Evolutionary conservation across 1,140 invertebrate genomes (phyloP).

Genomic region (Sycophila sp.): DNA sequence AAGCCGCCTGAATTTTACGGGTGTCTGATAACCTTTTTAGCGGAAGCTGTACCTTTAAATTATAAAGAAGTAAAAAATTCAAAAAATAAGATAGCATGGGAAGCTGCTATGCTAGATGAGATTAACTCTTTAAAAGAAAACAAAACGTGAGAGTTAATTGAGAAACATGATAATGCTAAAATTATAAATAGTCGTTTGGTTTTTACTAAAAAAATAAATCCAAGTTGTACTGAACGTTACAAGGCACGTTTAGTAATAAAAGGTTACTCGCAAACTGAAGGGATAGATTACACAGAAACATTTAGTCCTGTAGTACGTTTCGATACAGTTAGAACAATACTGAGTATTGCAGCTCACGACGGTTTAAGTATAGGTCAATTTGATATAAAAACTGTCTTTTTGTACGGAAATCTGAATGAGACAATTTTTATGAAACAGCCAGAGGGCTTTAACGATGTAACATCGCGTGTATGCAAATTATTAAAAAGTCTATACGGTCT

Average conservation of each 20-base stretch:
- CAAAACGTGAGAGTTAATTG: neutral
- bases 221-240: neutral
- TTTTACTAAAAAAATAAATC: neutral
- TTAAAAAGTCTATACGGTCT: conserved; percentile 3
- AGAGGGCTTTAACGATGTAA: neutral
- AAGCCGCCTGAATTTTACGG: neutral
- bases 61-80: neutral
- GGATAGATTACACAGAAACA: conserved; percentile 37
- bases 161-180: neutral
- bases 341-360: conserved; percentile 29
- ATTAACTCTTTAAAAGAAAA: neutral
- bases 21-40: neutral
- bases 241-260: conserved; percentile 9
- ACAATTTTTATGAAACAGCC: conserved; percentile 51
- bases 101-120: neutral
- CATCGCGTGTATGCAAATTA: neutral
- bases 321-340: conserved; percentile 29
- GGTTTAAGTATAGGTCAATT: conserved; percentile 41
- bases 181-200: neutral
- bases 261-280: conserved; percentile 24
- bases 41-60: neutral
- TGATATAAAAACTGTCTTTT: conserved; percentile 55
- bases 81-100: neutral
- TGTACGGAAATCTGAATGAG: conserved; percentile 52
- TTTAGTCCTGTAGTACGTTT: conserved; percentile 42